Evolutionary conservation across 2,113 vertebrate species (phyloP).

Genomic region (Albula glossodonta): DNA sequence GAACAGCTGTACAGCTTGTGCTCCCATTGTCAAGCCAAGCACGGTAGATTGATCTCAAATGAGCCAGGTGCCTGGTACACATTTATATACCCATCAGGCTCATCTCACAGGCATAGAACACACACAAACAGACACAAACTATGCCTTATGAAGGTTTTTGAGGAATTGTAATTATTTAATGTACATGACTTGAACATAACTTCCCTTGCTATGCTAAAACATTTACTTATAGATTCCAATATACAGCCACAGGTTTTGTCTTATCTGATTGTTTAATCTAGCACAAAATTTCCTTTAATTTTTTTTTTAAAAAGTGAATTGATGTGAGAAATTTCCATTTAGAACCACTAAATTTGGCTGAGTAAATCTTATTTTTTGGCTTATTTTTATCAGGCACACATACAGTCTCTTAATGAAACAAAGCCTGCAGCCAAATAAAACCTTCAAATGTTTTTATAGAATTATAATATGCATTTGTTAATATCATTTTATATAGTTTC

Average conservation of each 20-base stretch:
- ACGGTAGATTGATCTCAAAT: not conserved
- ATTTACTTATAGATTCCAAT: not conserved
- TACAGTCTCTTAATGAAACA: constrained; percentile 32
- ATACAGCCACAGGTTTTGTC: too few species aligned
- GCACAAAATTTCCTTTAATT: not conserved
- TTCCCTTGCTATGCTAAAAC: too few species aligned
- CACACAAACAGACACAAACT: not conserved
- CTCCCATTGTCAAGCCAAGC: not conserved
- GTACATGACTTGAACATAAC: too few species aligned
- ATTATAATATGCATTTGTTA: constrained; percentile 46
- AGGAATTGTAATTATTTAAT: too few species aligned
- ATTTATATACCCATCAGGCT: not conserved
- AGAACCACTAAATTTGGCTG: constrained; percentile 25
- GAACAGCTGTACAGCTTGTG: not conserved
- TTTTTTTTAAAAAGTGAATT: not conserved
- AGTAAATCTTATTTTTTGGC: not conserved
- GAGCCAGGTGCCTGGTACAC: not conserved
- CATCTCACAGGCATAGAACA: not conserved
- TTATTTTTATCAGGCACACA: constrained; percentile 32
- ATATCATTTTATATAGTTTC: constrained; percentile 32
- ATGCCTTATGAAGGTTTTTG: too few species aligned
- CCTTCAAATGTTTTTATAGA: constrained; percentile 53
- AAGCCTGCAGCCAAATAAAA: constrained; percentile 54
- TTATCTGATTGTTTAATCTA: not conserved
- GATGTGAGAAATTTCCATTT: constrained; percentile 36